phyloP scores from a whole-genome alignment of 2,888 invertebrate species.

The Coleophora flavipennella region DNA sequence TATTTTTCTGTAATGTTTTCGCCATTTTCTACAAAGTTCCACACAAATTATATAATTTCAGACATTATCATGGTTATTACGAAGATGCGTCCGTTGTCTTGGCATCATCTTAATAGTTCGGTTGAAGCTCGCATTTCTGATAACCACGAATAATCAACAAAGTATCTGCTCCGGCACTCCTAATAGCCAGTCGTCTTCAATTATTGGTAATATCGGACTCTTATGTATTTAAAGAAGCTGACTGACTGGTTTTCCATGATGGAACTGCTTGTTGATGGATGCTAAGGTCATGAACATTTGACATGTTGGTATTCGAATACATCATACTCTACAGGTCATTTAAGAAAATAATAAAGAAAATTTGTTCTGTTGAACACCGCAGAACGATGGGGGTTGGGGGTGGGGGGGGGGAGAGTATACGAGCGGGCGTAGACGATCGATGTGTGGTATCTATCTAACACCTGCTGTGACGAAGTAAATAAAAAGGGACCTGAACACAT shows the following conservation, averaged over 20 bases:
- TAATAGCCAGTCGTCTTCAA: conserved; percentile 61
- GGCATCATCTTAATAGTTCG: conserved; percentile 59
- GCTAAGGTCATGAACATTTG: conserved; percentile 28
- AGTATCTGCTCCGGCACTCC: conserved; percentile 58
- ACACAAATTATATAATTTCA: conserved; percentile 70
- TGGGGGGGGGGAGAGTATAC: no score
- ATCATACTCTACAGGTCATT: no score
- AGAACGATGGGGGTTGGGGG: no score
- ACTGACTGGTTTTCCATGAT: conserved; percentile 34
- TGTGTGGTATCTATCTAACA: no score
- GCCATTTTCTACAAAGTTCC: conserved; percentile 73
- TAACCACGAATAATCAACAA: conserved; percentile 69
- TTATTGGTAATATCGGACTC: conserved; percentile 66
- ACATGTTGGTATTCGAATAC: no score
- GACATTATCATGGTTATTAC: conserved; percentile 70
- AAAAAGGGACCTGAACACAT: no score
- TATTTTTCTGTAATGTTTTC: conserved; percentile 73
- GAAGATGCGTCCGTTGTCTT: conserved; percentile 61
- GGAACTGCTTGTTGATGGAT: conserved; percentile 28
- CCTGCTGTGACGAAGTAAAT: no score
- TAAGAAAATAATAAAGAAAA: no score
- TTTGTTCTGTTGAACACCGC: no score
- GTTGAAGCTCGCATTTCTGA: conserved; percentile 63
- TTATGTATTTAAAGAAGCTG: conserved; percentile 68
- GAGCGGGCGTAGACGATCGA: no score